Evolutionary conservation across 2,113 vertebrate species (phyloP).

Genomic region (Columbina picui): DNA sequence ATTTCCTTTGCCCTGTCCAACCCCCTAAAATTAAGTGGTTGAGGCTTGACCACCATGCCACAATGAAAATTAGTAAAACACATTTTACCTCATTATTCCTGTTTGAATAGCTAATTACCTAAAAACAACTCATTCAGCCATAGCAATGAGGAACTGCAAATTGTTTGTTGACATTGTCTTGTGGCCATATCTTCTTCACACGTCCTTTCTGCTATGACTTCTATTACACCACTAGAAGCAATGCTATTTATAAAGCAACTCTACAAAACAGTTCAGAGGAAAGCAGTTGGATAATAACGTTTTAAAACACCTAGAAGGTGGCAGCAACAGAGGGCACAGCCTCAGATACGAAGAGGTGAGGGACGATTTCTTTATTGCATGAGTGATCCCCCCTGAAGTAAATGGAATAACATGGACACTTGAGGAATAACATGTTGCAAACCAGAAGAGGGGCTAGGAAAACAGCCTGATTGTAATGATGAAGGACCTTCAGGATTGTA

Average conservation of each 20-base stretch:
- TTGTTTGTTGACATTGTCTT: neutral
- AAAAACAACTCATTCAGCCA: neutral
- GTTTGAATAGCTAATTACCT: neutral
- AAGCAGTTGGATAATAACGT: neutral
- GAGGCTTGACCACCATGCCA: neutral
- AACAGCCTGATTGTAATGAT: neutral
- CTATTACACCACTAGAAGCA: neutral
- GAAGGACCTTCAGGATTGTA: neutral
- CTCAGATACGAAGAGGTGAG: neutral
- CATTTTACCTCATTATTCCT: neutral
- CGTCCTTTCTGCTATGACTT: neutral
- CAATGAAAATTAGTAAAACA: neutral
- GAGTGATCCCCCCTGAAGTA: neutral
- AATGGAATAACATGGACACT: accelerated
- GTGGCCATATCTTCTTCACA: neutral
- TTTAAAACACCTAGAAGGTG: neutral
- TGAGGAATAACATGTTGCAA: neutral
- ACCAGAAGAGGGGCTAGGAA: neutral
- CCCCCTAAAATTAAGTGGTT: neutral
- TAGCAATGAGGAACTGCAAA: neutral
- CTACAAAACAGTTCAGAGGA: neutral
- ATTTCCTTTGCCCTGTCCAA: neutral
- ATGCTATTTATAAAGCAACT: neutral
- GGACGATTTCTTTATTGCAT: neutral
- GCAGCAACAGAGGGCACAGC: neutral